Evolutionary conservation across 2,797 vertebrate genomes (phyloP).

Genomic region (Bucorvus abyssinicus): DNA sequence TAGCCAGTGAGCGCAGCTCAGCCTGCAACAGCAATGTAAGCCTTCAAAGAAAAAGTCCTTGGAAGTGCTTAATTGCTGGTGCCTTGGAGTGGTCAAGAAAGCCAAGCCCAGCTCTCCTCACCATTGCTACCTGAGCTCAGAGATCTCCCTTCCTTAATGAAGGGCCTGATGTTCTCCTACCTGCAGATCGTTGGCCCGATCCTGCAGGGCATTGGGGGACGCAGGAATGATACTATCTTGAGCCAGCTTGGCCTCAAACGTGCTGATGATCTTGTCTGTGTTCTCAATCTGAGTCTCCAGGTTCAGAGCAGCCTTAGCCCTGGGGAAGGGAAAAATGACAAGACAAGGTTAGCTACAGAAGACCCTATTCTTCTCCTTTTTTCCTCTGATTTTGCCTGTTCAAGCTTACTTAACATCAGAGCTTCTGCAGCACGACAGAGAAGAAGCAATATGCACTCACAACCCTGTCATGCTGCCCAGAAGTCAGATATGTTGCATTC

Average conservation of each 20-base stretch:
- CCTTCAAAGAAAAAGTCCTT: background rate
- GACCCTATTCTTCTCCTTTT: background rate
- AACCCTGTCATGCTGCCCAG: background rate
- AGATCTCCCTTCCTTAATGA: background rate
- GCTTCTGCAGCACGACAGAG: background rate
- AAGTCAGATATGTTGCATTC: background rate
- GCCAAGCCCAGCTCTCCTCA: background rate
- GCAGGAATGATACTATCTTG: constrained; percentile 82
- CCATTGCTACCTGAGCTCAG: background rate
- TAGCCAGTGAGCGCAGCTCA: background rate
- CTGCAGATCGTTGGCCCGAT: constrained; percentile 78
- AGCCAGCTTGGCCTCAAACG: constrained; percentile 84
- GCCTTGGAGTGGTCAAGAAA: background rate
- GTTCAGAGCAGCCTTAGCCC: constrained; percentile 87
- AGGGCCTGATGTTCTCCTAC: constrained; percentile 64
- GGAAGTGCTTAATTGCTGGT: fast-evolving
- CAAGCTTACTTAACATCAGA: background rate
- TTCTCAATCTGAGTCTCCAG: constrained; percentile 88
- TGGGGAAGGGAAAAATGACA: constrained; percentile 3
- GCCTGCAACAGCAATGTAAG: background rate
- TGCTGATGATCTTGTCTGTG: constrained; percentile 83
- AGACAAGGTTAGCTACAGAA: background rate
- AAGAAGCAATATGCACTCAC: background rate
- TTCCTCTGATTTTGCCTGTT: background rate
- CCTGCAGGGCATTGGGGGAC: constrained; percentile 78